A percentile compares a stretch with the other conserved stretches of the same genome.
Conservation (phyloP, 2,113 vertebrate species). For the Muntiacus reevesi region DNA sequence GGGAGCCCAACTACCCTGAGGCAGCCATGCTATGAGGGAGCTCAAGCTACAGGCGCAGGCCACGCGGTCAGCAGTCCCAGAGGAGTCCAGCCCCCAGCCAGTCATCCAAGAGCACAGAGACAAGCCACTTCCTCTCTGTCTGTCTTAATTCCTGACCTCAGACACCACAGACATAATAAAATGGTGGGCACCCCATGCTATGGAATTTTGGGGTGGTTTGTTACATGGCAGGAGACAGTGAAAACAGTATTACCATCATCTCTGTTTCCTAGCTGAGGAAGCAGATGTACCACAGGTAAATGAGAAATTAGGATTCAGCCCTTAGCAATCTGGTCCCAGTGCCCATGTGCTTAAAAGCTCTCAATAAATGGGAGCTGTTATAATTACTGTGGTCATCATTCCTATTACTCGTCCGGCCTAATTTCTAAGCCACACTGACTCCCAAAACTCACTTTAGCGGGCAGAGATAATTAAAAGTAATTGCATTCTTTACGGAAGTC, state of each 20-base stretch:
- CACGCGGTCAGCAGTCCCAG: accelerated
- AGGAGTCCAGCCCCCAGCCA: neutral
- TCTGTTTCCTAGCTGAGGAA: neutral
- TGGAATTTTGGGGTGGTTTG: too few species aligned
- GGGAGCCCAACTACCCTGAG: neutral
- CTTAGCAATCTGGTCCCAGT: neutral
- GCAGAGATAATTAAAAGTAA: neutral
- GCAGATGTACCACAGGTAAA: neutral
- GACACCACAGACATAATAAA: neutral
- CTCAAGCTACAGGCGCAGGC: neutral
- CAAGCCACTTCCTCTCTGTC: too few species aligned
- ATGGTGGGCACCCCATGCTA: accelerated
- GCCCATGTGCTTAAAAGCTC: neutral
- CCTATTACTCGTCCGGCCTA: neutral
- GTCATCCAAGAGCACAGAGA: neutral
- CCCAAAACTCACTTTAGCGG: neutral
- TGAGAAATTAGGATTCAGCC: neutral
- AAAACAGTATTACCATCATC: accelerated
- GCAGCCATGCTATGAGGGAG: accelerated
- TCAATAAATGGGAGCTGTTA: neutral
- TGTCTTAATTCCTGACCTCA: neutral
- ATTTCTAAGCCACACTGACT: neutral
- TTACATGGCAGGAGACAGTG: neutral
- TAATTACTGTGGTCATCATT: neutral
- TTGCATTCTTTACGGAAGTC: neutral